These are phyloP conservation scores for Ochropleura plecta DNA, from an alignment of 2,888 invertebrate species.

Conservation along the genomic window DNA sequence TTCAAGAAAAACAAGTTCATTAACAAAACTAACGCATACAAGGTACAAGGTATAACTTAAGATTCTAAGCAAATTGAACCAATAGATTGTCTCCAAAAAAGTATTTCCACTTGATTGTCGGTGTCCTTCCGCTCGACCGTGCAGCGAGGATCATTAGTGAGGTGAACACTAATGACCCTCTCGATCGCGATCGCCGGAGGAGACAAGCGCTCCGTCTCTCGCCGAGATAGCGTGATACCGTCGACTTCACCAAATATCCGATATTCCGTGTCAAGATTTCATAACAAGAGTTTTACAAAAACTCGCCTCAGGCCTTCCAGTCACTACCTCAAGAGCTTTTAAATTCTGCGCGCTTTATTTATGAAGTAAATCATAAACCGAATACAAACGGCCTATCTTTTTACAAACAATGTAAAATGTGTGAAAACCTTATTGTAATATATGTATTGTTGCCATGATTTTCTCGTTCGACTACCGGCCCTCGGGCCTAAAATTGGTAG, in stretches of 20 bases:
- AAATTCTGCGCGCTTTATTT: slow-evolving; percentile 34
- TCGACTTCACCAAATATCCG: slow-evolving; percentile 72
- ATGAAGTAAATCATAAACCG: slow-evolving; percentile 33
- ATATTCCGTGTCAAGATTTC: slow-evolving; percentile 69
- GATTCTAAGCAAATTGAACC: slow-evolving; percentile 52
- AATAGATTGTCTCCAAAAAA: slow-evolving; percentile 65
- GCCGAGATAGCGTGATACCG: slow-evolving; percentile 71
- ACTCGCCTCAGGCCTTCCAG: slow-evolving; percentile 43
- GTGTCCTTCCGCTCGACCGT: slow-evolving; percentile 65
- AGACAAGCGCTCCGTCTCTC: slow-evolving; percentile 70
- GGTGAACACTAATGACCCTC: slow-evolving; percentile 86
- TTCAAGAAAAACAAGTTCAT: neutral
- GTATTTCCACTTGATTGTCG: slow-evolving; percentile 65
- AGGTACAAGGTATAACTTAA: neutral
- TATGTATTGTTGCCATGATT: neutral
- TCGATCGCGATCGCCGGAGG: slow-evolving; percentile 78
- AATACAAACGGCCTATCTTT: neutral
- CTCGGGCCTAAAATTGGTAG: slow-evolving; percentile 8
- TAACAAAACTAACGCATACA: neutral
- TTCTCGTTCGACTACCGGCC: neutral
- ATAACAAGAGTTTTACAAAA: slow-evolving; percentile 63
- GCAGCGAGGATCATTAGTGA: slow-evolving; percentile 82
- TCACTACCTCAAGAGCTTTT: slow-evolving; percentile 48
- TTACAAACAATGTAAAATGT: neutral
- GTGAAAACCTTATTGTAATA: neutral